Conservation (phyloP, 1,140 invertebrate species). For the Zeugodacus cucurbitae region DNA sequence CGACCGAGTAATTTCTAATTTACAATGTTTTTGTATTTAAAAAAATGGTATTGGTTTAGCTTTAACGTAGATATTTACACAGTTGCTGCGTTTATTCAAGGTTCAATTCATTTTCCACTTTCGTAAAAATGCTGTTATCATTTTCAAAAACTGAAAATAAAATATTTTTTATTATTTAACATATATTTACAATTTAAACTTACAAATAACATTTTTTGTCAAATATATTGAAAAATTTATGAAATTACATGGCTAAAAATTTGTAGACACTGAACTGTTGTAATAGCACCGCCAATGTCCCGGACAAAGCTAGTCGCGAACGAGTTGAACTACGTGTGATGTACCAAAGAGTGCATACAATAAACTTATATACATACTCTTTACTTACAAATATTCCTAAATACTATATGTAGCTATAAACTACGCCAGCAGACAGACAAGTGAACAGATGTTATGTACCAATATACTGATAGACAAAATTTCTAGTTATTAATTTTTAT, state of each 20-base stretch:
- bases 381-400: not conserved
- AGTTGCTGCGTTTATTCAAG: not conserved
- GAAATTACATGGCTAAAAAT: not conserved
- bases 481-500: slow-evolving; percentile 15
- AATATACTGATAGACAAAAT: slow-evolving; percentile 8
- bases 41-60: not conserved
- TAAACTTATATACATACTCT: not conserved
- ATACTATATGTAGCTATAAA: not conserved
- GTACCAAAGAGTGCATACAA: not conserved
- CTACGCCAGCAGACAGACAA: not conserved
- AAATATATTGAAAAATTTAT: not conserved
- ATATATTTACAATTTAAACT: no score
- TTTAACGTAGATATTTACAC: not conserved
- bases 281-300: not conserved
- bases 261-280: not conserved
- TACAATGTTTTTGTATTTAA: not conserved
- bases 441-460: not conserved
- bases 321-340: slow-evolving; percentile 22
- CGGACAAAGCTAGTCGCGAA: slow-evolving; percentile 29
- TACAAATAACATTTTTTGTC: no score
- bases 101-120: slow-evolving; percentile 3
- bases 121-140: slow-evolving; percentile 1
- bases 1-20: not conserved
- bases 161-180: not conserved
- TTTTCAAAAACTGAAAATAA: slow-evolving; percentile 29